Percentiles rank a stretch among this genome's conserved stretches.
Evolutionary conservation across 2,113 vertebrate genomes (phyloP).

Genomic region (Otocyon megalotis): DNA sequence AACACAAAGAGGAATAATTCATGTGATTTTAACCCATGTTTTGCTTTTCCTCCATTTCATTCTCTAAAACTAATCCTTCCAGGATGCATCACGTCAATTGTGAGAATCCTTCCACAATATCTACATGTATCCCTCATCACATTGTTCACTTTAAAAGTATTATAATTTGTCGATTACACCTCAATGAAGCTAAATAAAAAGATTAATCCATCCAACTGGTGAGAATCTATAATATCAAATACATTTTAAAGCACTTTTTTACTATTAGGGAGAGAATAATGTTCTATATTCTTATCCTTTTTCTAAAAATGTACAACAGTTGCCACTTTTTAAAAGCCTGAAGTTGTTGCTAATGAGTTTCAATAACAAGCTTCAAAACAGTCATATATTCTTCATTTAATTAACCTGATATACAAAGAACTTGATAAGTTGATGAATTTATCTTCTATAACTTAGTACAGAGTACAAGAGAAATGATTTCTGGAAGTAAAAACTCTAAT

Average conservation of each 20-base stretch:
- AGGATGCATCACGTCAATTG: neutral
- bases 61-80: neutral
- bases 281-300: neutral
- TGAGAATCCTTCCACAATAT: neutral
- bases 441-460: constrained; percentile 22
- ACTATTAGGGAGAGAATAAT: neutral
- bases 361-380: neutral
- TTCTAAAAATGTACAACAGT: constrained; percentile 1
- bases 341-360: constrained; percentile 7
- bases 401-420: neutral
- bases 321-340: constrained; percentile 11
- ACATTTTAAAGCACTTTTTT: constrained; percentile 11
- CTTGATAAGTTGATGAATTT: neutral
- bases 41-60: constrained; percentile 44
- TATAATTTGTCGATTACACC: neutral
- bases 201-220: neutral
- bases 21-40: neutral
- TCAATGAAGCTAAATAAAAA: neutral
- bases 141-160: neutral
- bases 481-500: constrained; percentile 6
- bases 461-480: constrained; percentile 25
- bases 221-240: neutral
- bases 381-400: neutral
- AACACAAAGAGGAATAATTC: neutral
- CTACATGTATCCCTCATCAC: neutral